A percentile compares a stretch with the other conserved stretches of the same genome.
phyloP scores from a whole-genome alignment of 2,797 vertebrate genomes.

The Otolemur crassicaudatus region DNA sequence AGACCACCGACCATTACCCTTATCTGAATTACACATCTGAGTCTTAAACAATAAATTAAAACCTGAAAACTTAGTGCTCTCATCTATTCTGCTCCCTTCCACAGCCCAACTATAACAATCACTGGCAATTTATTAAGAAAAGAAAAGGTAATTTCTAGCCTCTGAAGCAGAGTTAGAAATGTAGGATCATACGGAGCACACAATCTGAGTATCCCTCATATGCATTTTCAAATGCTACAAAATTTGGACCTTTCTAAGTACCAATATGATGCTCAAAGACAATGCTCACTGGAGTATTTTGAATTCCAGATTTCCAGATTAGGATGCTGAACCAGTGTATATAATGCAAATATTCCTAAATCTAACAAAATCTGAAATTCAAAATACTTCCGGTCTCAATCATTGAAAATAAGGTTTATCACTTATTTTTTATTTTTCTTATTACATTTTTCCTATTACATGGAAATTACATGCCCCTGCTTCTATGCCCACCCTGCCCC shows the following conservation, averaged over 20 bases:
- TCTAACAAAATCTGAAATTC: not conserved
- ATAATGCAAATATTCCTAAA: not conserved
- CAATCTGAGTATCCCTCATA: not conserved
- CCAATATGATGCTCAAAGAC: not conserved
- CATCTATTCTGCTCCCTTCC: not conserved
- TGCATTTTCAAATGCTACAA: not conserved
- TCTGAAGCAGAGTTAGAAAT: not conserved
- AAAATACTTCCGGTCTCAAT: not conserved
- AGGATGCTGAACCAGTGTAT: not conserved
- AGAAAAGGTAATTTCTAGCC: not conserved
- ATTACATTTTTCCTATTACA: too few relatives aligned
- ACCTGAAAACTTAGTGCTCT: conserved; percentile 1
- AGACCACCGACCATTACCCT: not conserved
- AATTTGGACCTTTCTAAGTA: not conserved
- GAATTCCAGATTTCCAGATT: not conserved
- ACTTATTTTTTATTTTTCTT: too few relatives aligned
- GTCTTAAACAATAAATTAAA: conserved; percentile 29
- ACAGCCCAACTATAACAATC: not conserved
- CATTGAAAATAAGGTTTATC: too few relatives aligned
- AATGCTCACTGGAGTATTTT: not conserved
- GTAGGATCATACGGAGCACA: not conserved
- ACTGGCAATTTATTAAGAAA: not conserved
- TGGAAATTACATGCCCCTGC: not conserved
- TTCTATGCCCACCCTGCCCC: not conserved
- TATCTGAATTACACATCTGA: conserved; percentile 27